Conservation (phyloP, 2,797 vertebrate genomes). For the Muscicapa comitata region DNA sequence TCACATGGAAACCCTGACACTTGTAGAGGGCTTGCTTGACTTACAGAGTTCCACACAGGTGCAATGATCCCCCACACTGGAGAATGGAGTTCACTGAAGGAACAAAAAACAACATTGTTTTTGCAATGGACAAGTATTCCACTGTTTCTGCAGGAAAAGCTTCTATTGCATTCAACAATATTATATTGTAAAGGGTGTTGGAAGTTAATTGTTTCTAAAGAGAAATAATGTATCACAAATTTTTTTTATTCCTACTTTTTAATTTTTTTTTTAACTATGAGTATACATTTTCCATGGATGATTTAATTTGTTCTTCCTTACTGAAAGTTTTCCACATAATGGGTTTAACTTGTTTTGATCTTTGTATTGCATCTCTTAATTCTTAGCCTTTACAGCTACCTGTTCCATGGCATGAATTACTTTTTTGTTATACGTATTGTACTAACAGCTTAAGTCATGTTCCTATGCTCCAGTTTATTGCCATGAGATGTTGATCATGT, state of each 20-base stretch:
- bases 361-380: not conserved
- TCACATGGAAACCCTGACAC: not conserved
- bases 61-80: not conserved
- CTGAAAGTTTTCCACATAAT: not conserved
- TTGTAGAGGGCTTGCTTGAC: not conserved
- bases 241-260: not conserved
- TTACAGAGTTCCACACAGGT: not conserved
- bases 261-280: not conserved
- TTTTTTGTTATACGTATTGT: not conserved
- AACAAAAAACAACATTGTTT: not conserved
- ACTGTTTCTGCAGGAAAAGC: conserved; percentile 1
- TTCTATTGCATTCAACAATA: not conserved
- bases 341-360: not conserved
- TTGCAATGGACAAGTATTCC: not conserved
- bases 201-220: not conserved
- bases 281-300: not conserved
- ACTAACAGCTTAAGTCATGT: not conserved
- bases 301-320: conserved; percentile 4
- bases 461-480: not conserved
- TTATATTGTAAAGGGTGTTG: not conserved
- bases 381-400: not conserved
- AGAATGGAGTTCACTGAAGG: not conserved
- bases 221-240: not conserved
- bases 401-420: not conserved
- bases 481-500: not conserved